Evolutionary conservation across 2,797 vertebrate species (phyloP).

Genomic region (Centropyge bicolor): DNA sequence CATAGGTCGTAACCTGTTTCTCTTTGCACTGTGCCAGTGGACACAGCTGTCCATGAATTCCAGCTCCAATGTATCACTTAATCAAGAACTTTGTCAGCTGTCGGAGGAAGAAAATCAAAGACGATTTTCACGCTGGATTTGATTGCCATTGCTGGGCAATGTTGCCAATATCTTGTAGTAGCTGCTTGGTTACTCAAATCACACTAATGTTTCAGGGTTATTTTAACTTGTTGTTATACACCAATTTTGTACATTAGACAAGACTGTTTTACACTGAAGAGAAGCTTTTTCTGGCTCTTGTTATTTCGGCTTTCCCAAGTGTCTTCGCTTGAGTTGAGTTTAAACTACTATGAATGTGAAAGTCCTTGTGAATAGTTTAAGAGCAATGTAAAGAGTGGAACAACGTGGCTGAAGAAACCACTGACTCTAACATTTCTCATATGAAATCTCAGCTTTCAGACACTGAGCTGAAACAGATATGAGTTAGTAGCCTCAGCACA

Average conservation of each 20-base stretch:
- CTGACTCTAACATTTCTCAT: conserved; percentile 22
- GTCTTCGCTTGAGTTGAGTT: background rate
- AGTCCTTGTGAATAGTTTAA: background rate
- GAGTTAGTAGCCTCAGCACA: conserved; percentile 39
- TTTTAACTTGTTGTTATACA: background rate
- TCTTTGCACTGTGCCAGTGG: too few relatives aligned
- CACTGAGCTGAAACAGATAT: conserved; percentile 52
- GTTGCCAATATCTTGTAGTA: background rate
- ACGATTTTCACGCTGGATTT: background rate
- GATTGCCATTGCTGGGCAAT: background rate
- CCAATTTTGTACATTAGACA: background rate
- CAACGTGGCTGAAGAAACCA: conserved; percentile 3
- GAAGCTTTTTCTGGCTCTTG: background rate
- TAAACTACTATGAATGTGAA: conserved; percentile 10
- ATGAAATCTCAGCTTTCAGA: conserved; percentile 31
- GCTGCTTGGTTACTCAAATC: background rate
- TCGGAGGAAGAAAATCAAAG: background rate
- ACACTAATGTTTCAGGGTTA: background rate
- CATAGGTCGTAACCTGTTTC: background rate
- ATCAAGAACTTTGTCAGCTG: background rate
- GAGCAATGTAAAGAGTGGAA: background rate
- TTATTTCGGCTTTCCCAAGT: background rate
- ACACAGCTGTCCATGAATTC: background rate
- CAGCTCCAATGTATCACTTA: background rate
- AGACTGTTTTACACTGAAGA: too few relatives aligned